A percentile compares a stretch with the other conserved stretches of the same genome.
These are phyloP conservation scores for Hippotragus niger DNA, from an alignment of 2,113 vertebrate species.

Conservation along the genomic window DNA sequence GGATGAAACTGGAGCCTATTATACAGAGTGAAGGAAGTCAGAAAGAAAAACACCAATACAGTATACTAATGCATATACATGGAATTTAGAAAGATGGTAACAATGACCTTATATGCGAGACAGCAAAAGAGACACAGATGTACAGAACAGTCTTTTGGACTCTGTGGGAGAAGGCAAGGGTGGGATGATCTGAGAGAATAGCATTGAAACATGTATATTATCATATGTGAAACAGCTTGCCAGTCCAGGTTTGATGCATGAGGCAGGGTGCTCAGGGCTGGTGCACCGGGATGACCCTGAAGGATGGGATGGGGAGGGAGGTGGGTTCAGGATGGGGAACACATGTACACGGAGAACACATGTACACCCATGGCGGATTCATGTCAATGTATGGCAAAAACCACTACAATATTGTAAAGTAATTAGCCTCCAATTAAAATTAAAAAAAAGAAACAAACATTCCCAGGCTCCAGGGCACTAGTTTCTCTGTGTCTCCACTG, in stretches of 20 bases:
- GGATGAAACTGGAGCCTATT: background rate
- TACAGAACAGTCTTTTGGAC: background rate
- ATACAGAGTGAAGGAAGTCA: background rate
- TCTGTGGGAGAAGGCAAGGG: background rate
- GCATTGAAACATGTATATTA: background rate
- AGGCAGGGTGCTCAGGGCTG: background rate
- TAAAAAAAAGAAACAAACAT: rapidly evolving
- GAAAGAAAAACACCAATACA: background rate
- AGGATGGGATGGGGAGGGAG: background rate
- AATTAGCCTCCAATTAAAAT: background rate
- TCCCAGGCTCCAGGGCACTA: background rate
- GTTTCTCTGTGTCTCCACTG: background rate
- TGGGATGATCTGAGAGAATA: background rate
- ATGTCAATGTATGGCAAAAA: background rate
- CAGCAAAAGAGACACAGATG: background rate
- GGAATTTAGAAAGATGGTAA: background rate
- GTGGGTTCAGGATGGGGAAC: background rate
- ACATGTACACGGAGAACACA: background rate
- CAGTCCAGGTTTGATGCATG: background rate
- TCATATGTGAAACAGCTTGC: background rate
- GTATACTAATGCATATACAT: background rate
- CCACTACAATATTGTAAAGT: background rate
- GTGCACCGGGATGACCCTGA: background rate
- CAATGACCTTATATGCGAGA: rapidly evolving
- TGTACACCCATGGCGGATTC: background rate